Evolutionary conservation across 2,113 vertebrate species (phyloP).

Genomic region (Chrysemys picta): DNA sequence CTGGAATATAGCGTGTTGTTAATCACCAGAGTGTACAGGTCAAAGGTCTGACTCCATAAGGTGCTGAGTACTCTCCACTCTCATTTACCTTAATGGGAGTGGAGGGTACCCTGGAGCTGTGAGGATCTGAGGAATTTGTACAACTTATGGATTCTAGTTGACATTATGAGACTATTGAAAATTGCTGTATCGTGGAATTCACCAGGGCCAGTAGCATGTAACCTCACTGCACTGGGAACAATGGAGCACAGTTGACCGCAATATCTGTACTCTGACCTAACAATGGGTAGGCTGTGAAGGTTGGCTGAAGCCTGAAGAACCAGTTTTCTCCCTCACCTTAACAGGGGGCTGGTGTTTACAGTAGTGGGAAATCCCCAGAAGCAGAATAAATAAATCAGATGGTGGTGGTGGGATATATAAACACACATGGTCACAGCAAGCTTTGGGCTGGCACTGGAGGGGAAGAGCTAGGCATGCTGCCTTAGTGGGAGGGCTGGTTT

Average conservation of each 20-base stretch:
- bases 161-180: too few relatives aligned
- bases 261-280: too few relatives aligned
- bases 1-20: not conserved
- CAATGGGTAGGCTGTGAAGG: too few relatives aligned
- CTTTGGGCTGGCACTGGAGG: not conserved
- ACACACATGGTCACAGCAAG: not conserved
- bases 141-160: too few relatives aligned
- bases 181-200: too few relatives aligned
- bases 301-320: too few relatives aligned
- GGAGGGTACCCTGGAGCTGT: not conserved
- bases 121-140: too few relatives aligned
- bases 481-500: not conserved
- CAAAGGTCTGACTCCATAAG: fast-evolving
- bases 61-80: fast-evolving
- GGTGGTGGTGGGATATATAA: not conserved
- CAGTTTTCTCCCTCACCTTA: too few relatives aligned
- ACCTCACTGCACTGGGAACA: too few relatives aligned
- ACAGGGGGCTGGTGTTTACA: too few relatives aligned
- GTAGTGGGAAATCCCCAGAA: not conserved
- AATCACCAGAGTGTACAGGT: not conserved
- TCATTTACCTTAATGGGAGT: not conserved
- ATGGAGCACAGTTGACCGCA: too few relatives aligned
- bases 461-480: not conserved
- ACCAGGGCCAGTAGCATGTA: too few relatives aligned
- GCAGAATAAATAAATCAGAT: not conserved